Evolutionary conservation across 2,888 invertebrate species (phyloP), one percentile per base, ranked within the genome.

Genomic region (Cosmopolites sordidus): DNA sequence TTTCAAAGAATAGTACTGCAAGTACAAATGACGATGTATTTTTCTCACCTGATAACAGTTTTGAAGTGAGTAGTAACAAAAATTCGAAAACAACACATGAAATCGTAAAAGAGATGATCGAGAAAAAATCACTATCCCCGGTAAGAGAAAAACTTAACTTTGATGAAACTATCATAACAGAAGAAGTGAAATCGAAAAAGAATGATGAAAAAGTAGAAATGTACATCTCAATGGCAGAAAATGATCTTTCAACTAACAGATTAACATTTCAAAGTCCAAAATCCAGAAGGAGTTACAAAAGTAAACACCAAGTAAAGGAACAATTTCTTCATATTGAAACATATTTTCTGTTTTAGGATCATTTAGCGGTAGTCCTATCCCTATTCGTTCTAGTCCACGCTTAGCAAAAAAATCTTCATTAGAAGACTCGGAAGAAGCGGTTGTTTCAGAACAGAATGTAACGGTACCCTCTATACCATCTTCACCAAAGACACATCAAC

Each of bases 271-370:
- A 59, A 45, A 64, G 68, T 29, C 68, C 68, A 2, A 66, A 51
- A 46, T 61, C 63, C 11, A 62, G 70, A 53, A 63, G 58, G 54
- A 69, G 68, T 58, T 69, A 68, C 48, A 69, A 64, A 60, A 61
- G 69, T 68, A 54, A 61, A 62, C 62, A 33, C 14, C 27, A 16
- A 16, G n/a, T 38, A 38, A 38, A 8, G 15, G n/a, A 38, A n/a
- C n/a, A n/a, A 9, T 42, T 17, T 16, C 9, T 6, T 12, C 8
- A 16, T 17, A 8, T 42, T 16, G 16, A 42, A 44, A 12, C 3
- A 27, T 29, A 18, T 9, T 38, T 38, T 14, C 15, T 27, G 56
- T 42, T 58, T 45, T 47, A 66, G 65, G 64, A 43, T 59, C 60
- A 1, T 50, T 60, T 29, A 51, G 54, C 2, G 63, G 61, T 40